phyloP scores from a whole-genome alignment of 2,888 invertebrate genomes.

The Cephus rjabovi region DNA sequence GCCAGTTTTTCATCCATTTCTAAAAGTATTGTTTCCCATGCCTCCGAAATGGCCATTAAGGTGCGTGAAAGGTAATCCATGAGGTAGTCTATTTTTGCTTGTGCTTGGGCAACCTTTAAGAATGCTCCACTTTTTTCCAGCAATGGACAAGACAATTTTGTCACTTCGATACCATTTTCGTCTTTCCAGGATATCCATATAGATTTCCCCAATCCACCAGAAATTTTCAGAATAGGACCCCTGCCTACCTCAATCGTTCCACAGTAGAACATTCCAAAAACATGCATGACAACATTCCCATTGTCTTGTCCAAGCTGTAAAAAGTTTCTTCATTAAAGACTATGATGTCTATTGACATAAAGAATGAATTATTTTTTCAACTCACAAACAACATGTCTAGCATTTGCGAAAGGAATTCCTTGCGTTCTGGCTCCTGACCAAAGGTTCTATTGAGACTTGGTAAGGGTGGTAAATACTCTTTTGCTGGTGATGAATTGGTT shows the following conservation, averaged over 20 bases:
- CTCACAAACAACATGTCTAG: slow-evolving; percentile 65
- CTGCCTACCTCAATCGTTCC: slow-evolving; percentile 70
- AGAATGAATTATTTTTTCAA: slow-evolving; percentile 61
- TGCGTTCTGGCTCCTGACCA: slow-evolving; percentile 60
- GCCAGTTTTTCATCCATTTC: slow-evolving; percentile 95
- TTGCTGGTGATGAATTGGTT: slow-evolving; percentile 36
- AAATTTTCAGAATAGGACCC: slow-evolving; percentile 55
- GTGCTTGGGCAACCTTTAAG: slow-evolving; percentile 60
- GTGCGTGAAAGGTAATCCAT: slow-evolving; percentile 79
- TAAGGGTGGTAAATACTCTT: slow-evolving; percentile 67
- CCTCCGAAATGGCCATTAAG: slow-evolving; percentile 85
- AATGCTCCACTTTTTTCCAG: slow-evolving; percentile 58
- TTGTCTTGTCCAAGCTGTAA: slow-evolving; percentile 82
- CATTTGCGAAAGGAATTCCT: slow-evolving; percentile 66
- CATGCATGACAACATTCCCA: slow-evolving; percentile 76
- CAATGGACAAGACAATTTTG: slow-evolving; percentile 54
- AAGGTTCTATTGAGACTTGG: slow-evolving; percentile 67
- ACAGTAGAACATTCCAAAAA: slow-evolving; percentile 88
- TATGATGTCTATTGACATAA: not conserved
- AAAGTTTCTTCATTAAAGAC: slow-evolving; percentile 65
- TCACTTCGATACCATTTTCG: slow-evolving; percentile 44
- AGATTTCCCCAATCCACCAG: slow-evolving; percentile 55
- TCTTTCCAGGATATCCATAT: slow-evolving; percentile 57
- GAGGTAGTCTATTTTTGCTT: slow-evolving; percentile 68
- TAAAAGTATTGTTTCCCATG: slow-evolving; percentile 93